Percentiles rank a stretch among this genome's conserved stretches.
phyloP scores from a whole-genome alignment of 2,113 vertebrate species.

The Marmota flaviventris region DNA sequence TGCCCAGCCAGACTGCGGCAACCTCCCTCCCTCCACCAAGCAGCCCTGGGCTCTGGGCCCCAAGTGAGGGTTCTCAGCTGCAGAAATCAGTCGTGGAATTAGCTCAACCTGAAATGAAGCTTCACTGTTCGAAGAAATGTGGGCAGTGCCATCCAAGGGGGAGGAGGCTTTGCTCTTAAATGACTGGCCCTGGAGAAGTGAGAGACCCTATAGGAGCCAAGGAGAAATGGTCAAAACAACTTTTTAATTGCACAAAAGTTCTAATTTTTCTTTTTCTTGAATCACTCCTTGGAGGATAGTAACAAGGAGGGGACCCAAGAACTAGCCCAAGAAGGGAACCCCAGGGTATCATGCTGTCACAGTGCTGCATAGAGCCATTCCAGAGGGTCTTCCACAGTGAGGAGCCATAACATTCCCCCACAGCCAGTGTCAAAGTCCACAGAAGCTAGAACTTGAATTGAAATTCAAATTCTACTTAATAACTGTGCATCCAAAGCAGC shows the following conservation, averaged over 20 bases:
- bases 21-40: neutral
- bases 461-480: neutral
- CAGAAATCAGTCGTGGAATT: neutral
- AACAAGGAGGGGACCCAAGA: neutral
- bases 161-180: neutral
- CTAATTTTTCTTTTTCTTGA: slow-evolving; percentile 1
- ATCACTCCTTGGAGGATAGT: neutral
- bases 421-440: neutral
- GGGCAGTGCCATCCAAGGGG: neutral
- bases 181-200: neutral
- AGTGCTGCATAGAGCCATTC: too few species aligned
- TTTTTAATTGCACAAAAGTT: neutral
- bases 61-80: neutral
- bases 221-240: neutral
- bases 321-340: neutral
- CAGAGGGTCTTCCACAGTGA: neutral
- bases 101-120: slow-evolving; percentile 36
- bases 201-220: neutral
- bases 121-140: neutral
- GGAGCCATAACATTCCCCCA: too few species aligned
- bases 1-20: too few species aligned
- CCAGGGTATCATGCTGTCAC: neutral
- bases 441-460: neutral
- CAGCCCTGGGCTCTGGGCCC: neutral
- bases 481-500: neutral